Evolutionary conservation across 2,797 vertebrate genomes (phyloP), one percentile per base, ranked within the genome.

Genomic region (Ctenosaura bakeri): DNA sequence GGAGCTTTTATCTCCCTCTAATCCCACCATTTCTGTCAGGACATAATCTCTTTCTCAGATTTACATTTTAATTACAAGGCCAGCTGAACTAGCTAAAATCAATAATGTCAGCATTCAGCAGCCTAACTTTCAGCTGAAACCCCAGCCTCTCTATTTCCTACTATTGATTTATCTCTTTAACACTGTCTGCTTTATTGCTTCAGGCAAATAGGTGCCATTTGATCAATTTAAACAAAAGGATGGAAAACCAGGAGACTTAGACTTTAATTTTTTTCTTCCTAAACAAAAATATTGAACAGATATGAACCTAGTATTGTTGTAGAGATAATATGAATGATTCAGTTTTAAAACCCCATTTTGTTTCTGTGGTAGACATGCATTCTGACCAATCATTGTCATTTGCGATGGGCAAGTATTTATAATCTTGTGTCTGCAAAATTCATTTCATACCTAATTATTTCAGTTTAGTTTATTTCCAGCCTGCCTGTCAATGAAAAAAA

Each of bases 41-140:
- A 99, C 98, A 97, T 98, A 98, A 98, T 99, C 99, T 98, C 98
- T 98, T 98, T 98, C 98, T 98, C 98, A 98, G 98, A 99, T 99
- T 99, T 99, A 99, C 99, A 99, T 99, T 99, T 99, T 99, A 99
- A 99, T 99, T 99, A 99, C 98, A 98, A 99, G 98, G 98, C 98
- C 98, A 98, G 98, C 98, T 98, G 98, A 98, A 98, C 98, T 97
- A 97, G 96, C 96, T 95, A 97, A 98, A 98, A 99, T 99, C 99
- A 98, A 99, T 99, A 98, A 96, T 96, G 97, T 97, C 98, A 97
- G 98, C 97, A 95, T 97, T 96, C 96, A 90, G 96, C 96, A 94
- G 97, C 97, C 97, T 94, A 96, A 96, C 96, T 97, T 94, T 92
- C 92, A 89, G 94, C 94, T 89, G 95, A 94, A 96, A 96, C 95